phyloP scores from a whole-genome alignment of 1,140 invertebrate genomes.

The Ips nitidus region DNA sequence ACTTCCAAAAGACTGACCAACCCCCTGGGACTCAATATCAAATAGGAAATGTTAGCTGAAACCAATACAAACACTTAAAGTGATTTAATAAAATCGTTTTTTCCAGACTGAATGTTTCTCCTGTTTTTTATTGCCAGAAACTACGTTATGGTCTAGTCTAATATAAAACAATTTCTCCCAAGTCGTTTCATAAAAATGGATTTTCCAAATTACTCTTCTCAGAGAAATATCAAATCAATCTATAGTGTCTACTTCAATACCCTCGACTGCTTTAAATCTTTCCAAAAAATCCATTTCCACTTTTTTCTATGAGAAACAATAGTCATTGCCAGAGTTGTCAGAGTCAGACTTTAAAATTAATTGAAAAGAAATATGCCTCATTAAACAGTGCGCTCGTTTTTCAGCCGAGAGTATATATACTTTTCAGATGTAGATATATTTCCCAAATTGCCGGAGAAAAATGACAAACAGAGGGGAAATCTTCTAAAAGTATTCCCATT shows the following conservation, averaged over 20 bases:
- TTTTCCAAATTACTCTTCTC: background rate
- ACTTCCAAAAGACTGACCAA: background rate
- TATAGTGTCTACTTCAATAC: slow-evolving; percentile 11
- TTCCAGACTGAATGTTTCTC: background rate
- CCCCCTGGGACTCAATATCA: background rate
- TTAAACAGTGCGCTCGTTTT: slow-evolving; percentile 27
- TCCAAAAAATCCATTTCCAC: slow-evolving; percentile 20
- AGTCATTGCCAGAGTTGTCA: slow-evolving; percentile 29
- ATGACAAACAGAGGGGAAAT: slow-evolving; percentile 24
- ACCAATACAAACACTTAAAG: slow-evolving; percentile 13
- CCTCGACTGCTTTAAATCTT: background rate
- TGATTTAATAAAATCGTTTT: background rate
- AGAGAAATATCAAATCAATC: slow-evolving; percentile 2
- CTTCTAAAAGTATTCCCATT: slow-evolving; percentile 26
- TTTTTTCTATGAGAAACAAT: slow-evolving; percentile 25
- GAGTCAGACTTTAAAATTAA: slow-evolving; percentile 32
- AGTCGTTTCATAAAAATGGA: background rate
- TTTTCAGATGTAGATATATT: slow-evolving; percentile 22
- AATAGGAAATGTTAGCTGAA: background rate
- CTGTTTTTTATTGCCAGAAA: background rate
- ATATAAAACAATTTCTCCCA: background rate
- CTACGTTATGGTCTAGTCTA: background rate
- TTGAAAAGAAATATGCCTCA: slow-evolving; percentile 34
- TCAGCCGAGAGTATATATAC: slow-evolving; percentile 23
- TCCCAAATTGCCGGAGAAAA: slow-evolving; percentile 22